Evolutionary conservation across 2,888 invertebrate species (phyloP), one percentile per base, ranked within the genome.

Genomic region (Thelaira solivaga): DNA sequence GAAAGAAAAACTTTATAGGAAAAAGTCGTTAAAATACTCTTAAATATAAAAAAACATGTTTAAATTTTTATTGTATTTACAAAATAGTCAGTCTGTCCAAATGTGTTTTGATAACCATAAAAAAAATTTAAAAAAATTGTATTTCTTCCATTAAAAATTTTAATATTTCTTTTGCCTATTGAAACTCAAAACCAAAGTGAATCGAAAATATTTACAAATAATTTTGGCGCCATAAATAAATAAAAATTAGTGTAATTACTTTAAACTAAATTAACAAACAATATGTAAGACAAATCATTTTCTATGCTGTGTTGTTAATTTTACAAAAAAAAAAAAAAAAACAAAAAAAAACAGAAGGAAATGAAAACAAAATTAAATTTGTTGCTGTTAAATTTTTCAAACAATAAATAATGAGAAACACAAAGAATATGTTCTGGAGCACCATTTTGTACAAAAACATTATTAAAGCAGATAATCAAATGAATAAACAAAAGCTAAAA

Each of bases 171-270:
- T n/a, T 65, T 36, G 51, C 47, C 51, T 59, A 51, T 59, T 43
- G 51, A 74, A 69, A 74, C 36, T 69, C 45, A 65, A 69, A 69
- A 59, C 69, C 69, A 69, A 78, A 73, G 77, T 73, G 77, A 78
- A 78, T 74, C 65, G 69, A 78, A 73, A 78, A 78, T 78, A 78
- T 78, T 78, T 74, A 78, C 74, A 69, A 64, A 74, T 59, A 51
- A 59, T 22, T 74, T 74, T 51, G 77, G 74, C 78, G 78, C 78
- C 78, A 65, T 78, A 69, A 74, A 69, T 74, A 61, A 68, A 72
- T 72, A 72, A 57, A 59, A 55, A 24, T 22, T 13, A 10, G 7
- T 51, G 43, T 55, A 55, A 57, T 45, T 26, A 55, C 11, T 16
- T 49, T 39, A 22, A 59, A 39, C 39, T 31, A 45, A 51, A 61